Evolutionary conservation across 2,797 vertebrate species (phyloP).

Genomic region (Gobionotothen gibberifrons): DNA sequence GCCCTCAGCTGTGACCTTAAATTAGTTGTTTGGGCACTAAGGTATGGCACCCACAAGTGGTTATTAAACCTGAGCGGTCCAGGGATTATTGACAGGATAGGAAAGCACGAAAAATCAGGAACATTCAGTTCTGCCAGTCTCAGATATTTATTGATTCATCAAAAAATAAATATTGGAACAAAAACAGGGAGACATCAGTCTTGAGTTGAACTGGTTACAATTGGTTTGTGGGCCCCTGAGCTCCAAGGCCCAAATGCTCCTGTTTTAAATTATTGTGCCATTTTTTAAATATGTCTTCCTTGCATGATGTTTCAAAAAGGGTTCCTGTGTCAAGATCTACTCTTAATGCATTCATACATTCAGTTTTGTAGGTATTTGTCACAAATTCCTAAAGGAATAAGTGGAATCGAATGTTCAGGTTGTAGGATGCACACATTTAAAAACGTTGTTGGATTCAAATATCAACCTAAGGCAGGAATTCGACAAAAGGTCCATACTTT

Average conservation of each 20-base stretch:
- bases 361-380: not conserved
- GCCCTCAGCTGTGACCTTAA: not conserved
- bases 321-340: not conserved
- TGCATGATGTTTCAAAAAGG: not conserved
- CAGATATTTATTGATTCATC: not conserved
- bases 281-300: not conserved
- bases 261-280: not conserved
- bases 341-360: not conserved
- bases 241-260: not conserved
- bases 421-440: too few species aligned
- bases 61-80: not conserved
- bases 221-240: not conserved
- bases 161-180: not conserved
- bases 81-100: not conserved
- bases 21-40: rapidly evolving
- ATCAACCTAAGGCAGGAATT: too few species aligned
- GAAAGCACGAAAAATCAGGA: not conserved
- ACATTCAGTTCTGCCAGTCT: not conserved
- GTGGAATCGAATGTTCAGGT: not conserved
- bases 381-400: not conserved
- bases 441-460: too few species aligned
- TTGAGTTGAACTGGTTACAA: not conserved
- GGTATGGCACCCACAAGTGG: not conserved
- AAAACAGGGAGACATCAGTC: not conserved
- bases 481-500: too few species aligned